Evolutionary conservation across 2,888 invertebrate species (phyloP), one percentile per base, ranked within the genome.

Genomic region (Tridacna gigas): DNA sequence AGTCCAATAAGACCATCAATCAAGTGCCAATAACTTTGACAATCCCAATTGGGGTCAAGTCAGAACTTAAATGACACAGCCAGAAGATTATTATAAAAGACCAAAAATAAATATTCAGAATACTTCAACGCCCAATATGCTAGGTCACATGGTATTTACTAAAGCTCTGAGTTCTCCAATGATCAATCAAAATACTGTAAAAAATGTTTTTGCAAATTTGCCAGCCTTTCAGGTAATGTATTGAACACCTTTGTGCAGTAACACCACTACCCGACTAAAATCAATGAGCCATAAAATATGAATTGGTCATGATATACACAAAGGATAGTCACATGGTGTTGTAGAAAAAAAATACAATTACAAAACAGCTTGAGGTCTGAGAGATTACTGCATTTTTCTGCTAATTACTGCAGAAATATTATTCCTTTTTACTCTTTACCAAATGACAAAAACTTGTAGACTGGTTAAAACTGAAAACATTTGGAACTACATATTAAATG

Each of bases 181-280:
- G 63, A 63, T 63, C 63, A 63, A 22, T 22, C 63, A 20, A 26
- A 26, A 63, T 63, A 63, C 13, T 63, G 63, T 9, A 63, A 26
- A 63, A 26, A 63, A 63, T 56, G 22, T 63, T 25, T 63, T 63
- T 63, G 63, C 63, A 63, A 63, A 63, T 20, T 63, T 63, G 63
- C 63, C 63, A 63, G 63, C 63, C 63, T 63, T 63, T 56, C 56
- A 56, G 63, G 63, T 0, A 63, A 25, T 63, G 4, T 63, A 63
- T 63, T 63, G 63, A 63, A 63, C 63, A n/a, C 25, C 20, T 63
- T 9, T 63, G 13, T 1, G 13, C 15, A 63, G 13, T n/a, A 25
- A 63, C 63, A 22, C 25, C 63, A 4, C 13, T 63, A 37, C 60
- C 18, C 60, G 18, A 60, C 60, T n/a, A 18, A n/a, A 63, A 63